These are phyloP conservation scores for Rhadina sibilatrix DNA, from an alignment of 2,113 vertebrate species.

Conservation along the genomic window DNA sequence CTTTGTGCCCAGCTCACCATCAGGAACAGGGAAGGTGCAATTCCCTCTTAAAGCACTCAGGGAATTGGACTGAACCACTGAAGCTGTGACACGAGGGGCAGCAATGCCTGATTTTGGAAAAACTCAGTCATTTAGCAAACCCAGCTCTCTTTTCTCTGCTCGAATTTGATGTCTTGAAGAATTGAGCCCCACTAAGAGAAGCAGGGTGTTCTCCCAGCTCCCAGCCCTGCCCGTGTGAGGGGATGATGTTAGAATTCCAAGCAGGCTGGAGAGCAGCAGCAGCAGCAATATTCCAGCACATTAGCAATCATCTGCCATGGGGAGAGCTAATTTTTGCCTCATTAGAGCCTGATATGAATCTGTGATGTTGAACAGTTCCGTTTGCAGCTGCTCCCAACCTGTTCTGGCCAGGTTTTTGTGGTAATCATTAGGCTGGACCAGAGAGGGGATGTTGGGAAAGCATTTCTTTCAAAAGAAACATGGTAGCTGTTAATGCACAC, in stretches of 20 bases:
- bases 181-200: neutral
- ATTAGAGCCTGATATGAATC: neutral
- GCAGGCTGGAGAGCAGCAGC: neutral
- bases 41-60: neutral
- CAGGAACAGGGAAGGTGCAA: neutral
- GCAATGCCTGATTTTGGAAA: neutral
- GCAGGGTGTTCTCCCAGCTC: neutral
- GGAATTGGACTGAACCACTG: neutral
- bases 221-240: neutral
- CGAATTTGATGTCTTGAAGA: neutral
- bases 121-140: neutral
- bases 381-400: neutral
- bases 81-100: neutral
- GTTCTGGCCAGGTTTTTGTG: neutral
- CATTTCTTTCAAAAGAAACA: neutral
- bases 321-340: constrained; percentile 32
- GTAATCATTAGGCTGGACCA: neutral
- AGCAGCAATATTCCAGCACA: constrained; percentile 3
- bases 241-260: neutral
- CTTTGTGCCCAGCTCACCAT: neutral
- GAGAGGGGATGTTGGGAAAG: neutral
- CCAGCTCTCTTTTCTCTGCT: neutral
- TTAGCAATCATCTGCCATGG: neutral
- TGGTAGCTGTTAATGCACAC: neutral
- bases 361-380: neutral